Evolutionary conservation across 2,888 invertebrate genomes (phyloP), one percentile per base, ranked within the genome.

Genomic region (Serripes groenlandicus): DNA sequence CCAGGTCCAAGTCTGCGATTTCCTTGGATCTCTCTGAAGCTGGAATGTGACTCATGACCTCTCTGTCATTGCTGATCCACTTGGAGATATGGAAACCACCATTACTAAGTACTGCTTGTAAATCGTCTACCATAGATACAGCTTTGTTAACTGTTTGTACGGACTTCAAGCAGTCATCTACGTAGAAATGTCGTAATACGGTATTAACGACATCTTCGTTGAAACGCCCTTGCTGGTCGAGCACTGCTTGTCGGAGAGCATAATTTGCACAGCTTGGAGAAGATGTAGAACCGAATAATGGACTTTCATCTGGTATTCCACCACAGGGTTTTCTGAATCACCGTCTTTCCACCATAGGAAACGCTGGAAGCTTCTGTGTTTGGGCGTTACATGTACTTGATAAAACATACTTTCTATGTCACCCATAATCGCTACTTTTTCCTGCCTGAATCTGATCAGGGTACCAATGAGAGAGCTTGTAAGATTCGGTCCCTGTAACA

Each of bases 371-470:
- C 66, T 37, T 2, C 37, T 49, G 35, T 82, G 30, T 28, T 69
- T 52, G 18, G 37, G 18, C 4, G 58, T 15, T 1, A 83, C 81
- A 4, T 49, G 23, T 18, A 83, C 62, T 54, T 83, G 83, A 30
- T 66, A 66, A 49, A 79, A 81, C 81, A 83, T 85, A 60, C 49
- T 72, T 30, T 88, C 82, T 34, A 84, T 84, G 72, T 86, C 87
- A 0, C 76, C 85, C 72, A 80, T 86, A 1, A 88, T 28, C 28
- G 83, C 88, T 18, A 85, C 60, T 11, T 56, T 54, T 35, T 88
- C 80, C 56, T 87, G 69, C 35, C 89, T 35, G 60, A 87, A 89
- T 32, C 85, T 72, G 3, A 80, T 49, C 18, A 89, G 60, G 15
- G 83, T 87, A 15, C 85, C 89, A n/a, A 88, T 23, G 21, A 88